Base-by-base conservation (phyloP, 2,888 invertebrate genomes). In the Silvanus unidentatus region DNA sequence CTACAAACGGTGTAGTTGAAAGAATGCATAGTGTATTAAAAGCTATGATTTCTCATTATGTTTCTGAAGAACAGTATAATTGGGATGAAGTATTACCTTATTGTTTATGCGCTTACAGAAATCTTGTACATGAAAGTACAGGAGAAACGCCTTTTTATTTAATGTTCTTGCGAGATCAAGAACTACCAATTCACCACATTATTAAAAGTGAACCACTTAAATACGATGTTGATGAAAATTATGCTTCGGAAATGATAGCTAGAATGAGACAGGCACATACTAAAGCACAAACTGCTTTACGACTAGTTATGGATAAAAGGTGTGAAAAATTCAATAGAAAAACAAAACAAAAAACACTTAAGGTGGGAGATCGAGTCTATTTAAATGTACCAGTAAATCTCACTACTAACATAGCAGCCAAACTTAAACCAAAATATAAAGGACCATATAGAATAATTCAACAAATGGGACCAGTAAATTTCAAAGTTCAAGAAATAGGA, bases 1-100 rank as follows among this genome's bases (percentile, higher is more conserved):
- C 49, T 11, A 44, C 57, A 1, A 68, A 68, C 38, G 65, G 63
- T 2, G 45, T 57, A 35, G 46, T 66, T 0, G 65, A 67, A 42
- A 27, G 65, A 28, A 48, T 55, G 29, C 65, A 65, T 32, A 39
- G 61, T 30, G 49, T 51, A 1, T 37, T 67, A 1, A 62, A 57
- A 40, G 54, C 58, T 15, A 52, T 53, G 39, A 28, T 66, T 2
- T 51, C 56, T 2, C 60, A 63, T 39, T 62, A 57, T 36, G 50
- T 64, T 1, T 15, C 42, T 0, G 38, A 52, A 29, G 43, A 56
- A 8, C 53, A 56, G 15, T 14, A 39, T 9, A 55, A 62, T 37
- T 66, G 62, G 62, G 64, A 65, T 38, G 28, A 47, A 15, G 54
- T 55, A 52, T 12, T 66, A 15, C 59, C 60, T 1, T 58, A 49